phyloP scores from a whole-genome alignment of 2,113 vertebrate genomes.

The Aldabrachelys gigantea region DNA sequence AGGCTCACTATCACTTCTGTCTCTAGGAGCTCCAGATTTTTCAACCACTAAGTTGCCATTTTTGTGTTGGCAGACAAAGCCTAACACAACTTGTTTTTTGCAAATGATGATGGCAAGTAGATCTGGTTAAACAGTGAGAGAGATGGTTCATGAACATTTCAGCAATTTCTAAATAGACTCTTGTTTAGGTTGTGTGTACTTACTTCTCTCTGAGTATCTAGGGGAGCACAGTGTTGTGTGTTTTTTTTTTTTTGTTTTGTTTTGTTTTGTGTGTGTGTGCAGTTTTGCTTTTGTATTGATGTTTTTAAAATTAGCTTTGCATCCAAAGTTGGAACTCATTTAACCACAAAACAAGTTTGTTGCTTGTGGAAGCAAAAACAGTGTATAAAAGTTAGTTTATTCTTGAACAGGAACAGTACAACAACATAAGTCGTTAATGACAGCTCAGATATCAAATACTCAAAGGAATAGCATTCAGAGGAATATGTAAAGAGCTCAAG shows the following conservation, averaged over 20 bases:
- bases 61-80: neutral
- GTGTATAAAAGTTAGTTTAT: neutral
- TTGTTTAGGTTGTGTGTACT: rapidly evolving
- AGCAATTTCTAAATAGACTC: neutral
- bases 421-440: neutral
- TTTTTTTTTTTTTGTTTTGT: too few relatives aligned
- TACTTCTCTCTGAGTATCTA: neutral
- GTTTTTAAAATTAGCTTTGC: neutral
- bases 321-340: neutral
- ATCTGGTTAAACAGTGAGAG: neutral
- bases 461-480: neutral
- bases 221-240: neutral
- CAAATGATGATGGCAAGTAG: neutral
- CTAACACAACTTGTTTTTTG: rapidly evolving
- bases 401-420: neutral
- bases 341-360: neutral
- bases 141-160: neutral
- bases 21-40: neutral
- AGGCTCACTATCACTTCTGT: neutral
- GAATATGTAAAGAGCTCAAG: neutral
- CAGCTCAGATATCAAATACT: neutral
- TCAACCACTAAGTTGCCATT: neutral
- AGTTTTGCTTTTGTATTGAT: neutral
- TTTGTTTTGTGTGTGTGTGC: too few relatives aligned
- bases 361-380: neutral